Evolutionary conservation across 2,888 invertebrate genomes (phyloP), one percentile per base, ranked within the genome.

Genomic region (Cerastoderma edule): DNA sequence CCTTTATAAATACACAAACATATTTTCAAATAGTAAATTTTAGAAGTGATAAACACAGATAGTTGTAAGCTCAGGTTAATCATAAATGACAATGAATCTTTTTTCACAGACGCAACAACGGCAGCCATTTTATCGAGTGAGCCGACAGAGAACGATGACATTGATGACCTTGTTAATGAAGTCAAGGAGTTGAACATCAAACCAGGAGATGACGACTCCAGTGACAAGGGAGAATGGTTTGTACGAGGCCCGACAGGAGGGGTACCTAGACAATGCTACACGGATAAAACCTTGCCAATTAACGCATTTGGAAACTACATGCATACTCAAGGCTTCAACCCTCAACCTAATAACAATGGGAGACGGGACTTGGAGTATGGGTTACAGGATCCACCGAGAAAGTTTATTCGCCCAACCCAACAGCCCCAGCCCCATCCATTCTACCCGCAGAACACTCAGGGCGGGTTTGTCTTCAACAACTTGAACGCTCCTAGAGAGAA

Each of bases 111-210:
- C 5, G 24, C n/a, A n/a, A n/a, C n/a, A n/a, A n/a, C n/a, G n/a
- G n/a, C n/a, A n/a, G n/a, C n/a, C n/a, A n/a, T n/a, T 27, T 33
- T 53, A 53, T 53, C 10, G 30, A 54, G 39, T 35, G 56, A n/a
- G 3, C 8, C 46, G 1, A 28, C 28, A 57, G 71, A 57, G 28
- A 27, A 48, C 35, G 56, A 39, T 1, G 67, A 64, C 19, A 53
- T 28, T 5, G 22, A 54, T 19, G 19, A 70, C 5, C 35, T 70
- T 19, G 13, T 28, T 22, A 50, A 71, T 8, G 68, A 70, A 46
- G 48, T 79, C 6, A 66, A 72, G 46, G 66, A 77, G 27, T 60
- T 76, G 48, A 80, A 80, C 35, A 75, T 80, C 13, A 46, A 67
- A 24, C 24, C 35, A 32, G 67, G 56, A 19, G 48, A 48, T 16